Conservation (phyloP, 1,140 invertebrate genomes). For the Odontomachus brunneus region DNA sequence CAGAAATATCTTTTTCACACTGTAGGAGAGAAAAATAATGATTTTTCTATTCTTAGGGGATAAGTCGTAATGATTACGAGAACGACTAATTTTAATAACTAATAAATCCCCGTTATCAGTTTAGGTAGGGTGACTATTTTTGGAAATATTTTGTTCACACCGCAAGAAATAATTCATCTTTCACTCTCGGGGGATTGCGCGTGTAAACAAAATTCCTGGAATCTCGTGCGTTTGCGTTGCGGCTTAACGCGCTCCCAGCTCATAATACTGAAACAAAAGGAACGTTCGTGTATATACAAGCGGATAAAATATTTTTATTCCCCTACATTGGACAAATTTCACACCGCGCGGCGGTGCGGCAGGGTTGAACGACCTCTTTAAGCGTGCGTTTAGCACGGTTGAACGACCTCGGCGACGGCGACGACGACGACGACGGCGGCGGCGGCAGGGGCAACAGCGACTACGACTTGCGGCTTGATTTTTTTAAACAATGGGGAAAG, state of each 20-base stretch:
- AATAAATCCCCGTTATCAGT: not conserved
- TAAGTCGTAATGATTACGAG: not conserved
- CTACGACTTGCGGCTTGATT: constrained; percentile 66
- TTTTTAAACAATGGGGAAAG: constrained; percentile 84
- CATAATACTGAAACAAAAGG: not conserved
- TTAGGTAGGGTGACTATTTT: not conserved
- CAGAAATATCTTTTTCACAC: too few relatives aligned
- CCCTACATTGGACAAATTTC: constrained; percentile 29
- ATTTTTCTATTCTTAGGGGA: too few relatives aligned
- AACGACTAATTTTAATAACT: not conserved
- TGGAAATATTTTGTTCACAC: not conserved
- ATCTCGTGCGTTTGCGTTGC: too few relatives aligned
- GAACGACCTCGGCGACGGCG: constrained; percentile 65
- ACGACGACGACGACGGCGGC: constrained; percentile 43
- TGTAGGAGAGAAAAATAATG: too few relatives aligned
- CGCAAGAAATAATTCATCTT: not conserved
- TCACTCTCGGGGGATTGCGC: not conserved
- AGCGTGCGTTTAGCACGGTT: constrained; percentile 65
- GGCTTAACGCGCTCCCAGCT: not conserved
- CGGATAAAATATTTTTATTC: constrained; percentile 26
- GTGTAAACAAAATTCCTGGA: not conserved
- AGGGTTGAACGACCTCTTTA: constrained; percentile 67
- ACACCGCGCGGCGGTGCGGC: not conserved
- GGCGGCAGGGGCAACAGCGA: constrained; percentile 4
- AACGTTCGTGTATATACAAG: not conserved